Base-by-base conservation (phyloP, 1,140 invertebrate species). In the Caenorhabditis latens region DNA sequence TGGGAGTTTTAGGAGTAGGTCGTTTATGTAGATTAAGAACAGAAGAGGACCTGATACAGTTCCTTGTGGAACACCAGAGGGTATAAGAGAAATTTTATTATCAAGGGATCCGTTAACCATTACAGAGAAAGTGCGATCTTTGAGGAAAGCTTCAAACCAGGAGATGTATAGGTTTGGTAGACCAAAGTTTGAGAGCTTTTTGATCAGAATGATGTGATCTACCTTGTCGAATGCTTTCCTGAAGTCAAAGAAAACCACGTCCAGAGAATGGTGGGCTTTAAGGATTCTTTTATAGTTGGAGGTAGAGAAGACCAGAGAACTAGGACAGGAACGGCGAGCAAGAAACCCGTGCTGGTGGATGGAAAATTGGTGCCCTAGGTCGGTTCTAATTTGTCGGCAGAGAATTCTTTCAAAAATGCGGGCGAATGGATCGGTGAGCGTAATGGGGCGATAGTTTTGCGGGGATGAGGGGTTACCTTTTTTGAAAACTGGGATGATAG, bases 241-340 rank as follows among this genome's bases (percentile, higher is more conserved):
- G n/a, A 58, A 58, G 57, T 58, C 57, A n/a, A 58, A 58, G 57
- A 58, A 58, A 7, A 58, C n/a, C 7, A 58, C 57, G n/a, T 58
- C 57, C 7, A 58, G 57, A n/a, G 57, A 19, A 8, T 58, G 14
- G 57, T 58, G 57, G 13, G 13, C 1, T n/a, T 58, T 19, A n/a
- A 58, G 57, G 13, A 58, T 58, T 8, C 6, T 8, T 7, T 58
- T n/a, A 21, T 58, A 58, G 7, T 58, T 4, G 19, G 57, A 19
- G 57, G 16, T 19, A 6, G 57, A 58, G 16, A 19, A 58, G 8
- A 58, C 19, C 7, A 58, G 57, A 58, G 57, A 13, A 21, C n/a
- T 58, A 19, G 57, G 14, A n/a, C 57, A 58, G 57, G 57, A 58
- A n/a, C 57, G 57, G n/a, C n/a, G 57, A 7, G 57, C 13, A 7